phyloP scores from a whole-genome alignment of 30 jellyfish, hydroid and myxozoan species.

The Catostylus mosaicus region DNA sequence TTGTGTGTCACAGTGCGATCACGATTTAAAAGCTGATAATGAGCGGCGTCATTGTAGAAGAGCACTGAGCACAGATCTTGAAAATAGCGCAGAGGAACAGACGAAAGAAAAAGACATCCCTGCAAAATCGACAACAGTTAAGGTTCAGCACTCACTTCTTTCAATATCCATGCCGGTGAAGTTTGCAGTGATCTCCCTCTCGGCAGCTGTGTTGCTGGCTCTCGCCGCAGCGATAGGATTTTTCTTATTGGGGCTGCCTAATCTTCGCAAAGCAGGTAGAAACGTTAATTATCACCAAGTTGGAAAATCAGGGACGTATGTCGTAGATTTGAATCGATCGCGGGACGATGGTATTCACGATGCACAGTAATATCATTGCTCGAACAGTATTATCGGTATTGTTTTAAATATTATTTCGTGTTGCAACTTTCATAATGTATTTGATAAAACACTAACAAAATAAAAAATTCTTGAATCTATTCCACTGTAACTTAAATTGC shows the following conservation, averaged over 20 bases:
- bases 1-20: conserved; percentile 85
- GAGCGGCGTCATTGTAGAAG: conserved; percentile 88
- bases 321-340: conserved; percentile 40
- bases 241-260: conserved; percentile 81
- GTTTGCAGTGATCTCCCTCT: conserved; percentile 81
- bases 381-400: neutral
- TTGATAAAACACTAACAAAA: no score
- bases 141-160: conserved; percentile 62
- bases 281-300: conserved; percentile 56
- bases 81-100: neutral
- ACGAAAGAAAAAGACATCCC: neutral
- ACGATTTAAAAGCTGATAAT: conserved; percentile 56
- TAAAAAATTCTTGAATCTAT: no score
- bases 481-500: no score
- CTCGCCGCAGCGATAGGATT: conserved; percentile 88
- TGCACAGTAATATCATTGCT: neutral
- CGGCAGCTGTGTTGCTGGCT: conserved; percentile 78
- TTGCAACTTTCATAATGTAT: neutral
- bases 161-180: conserved; percentile 88
- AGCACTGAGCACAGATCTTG: conserved; percentile 44
- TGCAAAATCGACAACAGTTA: conserved; percentile 12
- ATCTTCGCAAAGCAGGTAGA: conserved; percentile 1
- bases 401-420: neutral
- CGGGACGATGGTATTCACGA: conserved; percentile 52
- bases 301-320: conserved; percentile 39